Evolutionary conservation across 2,888 invertebrate species (phyloP), one percentile per base, ranked within the genome.

Genomic region (Amblyjoppa fuscipennis): DNA sequence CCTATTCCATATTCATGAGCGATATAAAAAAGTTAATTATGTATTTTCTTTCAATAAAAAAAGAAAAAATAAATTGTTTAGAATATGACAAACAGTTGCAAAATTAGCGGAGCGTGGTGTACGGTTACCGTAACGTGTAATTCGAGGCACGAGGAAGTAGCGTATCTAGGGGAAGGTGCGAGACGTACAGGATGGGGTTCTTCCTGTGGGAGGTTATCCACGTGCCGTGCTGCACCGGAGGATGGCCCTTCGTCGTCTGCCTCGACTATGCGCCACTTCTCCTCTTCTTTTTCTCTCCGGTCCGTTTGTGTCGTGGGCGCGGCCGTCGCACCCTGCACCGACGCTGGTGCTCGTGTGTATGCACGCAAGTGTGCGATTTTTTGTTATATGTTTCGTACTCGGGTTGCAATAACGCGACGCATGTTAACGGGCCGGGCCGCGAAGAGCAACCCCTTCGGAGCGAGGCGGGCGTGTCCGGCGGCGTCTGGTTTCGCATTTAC

Each of bases 181-280:
- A 28, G 69, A 59, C 49, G 71, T 59, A 77, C 81, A 83, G 83
- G 87, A 87, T 81, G 84, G 74, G 68, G 78, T 84, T 61, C 86
- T 88, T 88, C 86, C 88, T 83, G 87, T 88, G 87, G 87, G 88
- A 88, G 88, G 86, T 28, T 68, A 81, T 84, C 84, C 88, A 88
- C 87, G 88, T 88, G 88, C 86, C 83, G 84, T 16, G 34, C 13
- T 87, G 73, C 80, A 80, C 82, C 51, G 31, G 38, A 73, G 41
- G 41, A 82, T 73, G 68, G 9, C 53, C 51, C 66, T 64, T 34
- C 59, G 71, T 69, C 61, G 31, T 79, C 83, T 51, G 69, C 59
- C 70, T 82, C 79, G 28, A n/a, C 11, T 7, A 16, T 68, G 38
- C 61, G 13, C 31, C 31, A 56, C 53, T 49, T 70, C 3, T 41